phyloP scores from a whole-genome alignment of 2,797 vertebrate genomes.

The Monodelphis domestica region DNA sequence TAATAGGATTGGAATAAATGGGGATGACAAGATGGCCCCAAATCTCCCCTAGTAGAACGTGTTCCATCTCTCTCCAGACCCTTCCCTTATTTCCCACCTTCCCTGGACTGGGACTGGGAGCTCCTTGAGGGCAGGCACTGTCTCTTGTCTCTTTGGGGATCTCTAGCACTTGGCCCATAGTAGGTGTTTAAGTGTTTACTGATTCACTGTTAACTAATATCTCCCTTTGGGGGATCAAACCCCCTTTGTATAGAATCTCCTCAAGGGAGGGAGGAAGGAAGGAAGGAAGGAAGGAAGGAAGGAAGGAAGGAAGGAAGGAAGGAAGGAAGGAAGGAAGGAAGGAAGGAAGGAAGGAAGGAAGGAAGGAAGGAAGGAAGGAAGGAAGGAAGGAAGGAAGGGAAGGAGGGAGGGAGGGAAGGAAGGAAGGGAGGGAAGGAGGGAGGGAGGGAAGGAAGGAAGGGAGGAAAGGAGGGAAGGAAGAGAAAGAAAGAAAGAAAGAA shows the following conservation, averaged over 20 bases:
- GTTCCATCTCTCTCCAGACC: slow-evolving; percentile 52
- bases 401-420: no score
- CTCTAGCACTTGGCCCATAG: background rate
- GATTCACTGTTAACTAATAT: background rate
- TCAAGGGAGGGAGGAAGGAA: no score
- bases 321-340: no score
- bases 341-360: no score
- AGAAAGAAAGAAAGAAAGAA: no score
- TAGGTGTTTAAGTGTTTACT: background rate
- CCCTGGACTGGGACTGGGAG: background rate
- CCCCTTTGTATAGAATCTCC: background rate
- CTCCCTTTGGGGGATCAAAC: background rate
- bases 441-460: no score
- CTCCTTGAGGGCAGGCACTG: background rate
- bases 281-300: no score
- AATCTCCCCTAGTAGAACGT: background rate
- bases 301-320: no score
- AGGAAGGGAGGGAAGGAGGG: no score
- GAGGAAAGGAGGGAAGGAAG: no score
- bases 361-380: no score
- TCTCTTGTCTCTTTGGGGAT: background rate
- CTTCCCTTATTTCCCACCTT: background rate
- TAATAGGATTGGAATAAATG: background rate
- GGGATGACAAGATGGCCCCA: background rate
- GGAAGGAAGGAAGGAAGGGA: no score